Conservation (phyloP, 2,888 invertebrate genomes). For the Agonopterix arenella region DNA sequence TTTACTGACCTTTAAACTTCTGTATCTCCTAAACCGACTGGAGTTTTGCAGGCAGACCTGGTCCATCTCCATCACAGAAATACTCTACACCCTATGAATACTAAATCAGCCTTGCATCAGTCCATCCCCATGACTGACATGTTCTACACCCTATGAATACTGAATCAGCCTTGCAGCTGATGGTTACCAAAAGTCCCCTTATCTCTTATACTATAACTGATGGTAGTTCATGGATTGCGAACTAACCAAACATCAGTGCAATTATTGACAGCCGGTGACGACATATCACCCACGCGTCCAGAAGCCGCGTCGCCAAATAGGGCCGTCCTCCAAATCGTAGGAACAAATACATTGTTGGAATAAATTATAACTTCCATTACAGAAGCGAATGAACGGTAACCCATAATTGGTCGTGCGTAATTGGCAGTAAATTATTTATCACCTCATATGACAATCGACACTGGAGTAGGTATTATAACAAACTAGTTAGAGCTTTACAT, state of each 20-base stretch:
- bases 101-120: too few relatives aligned
- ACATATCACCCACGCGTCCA: constrained; percentile 48
- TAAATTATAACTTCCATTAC: constrained; percentile 52
- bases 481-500: constrained; percentile 17
- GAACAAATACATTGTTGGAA: constrained; percentile 31
- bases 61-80: too few relatives aligned
- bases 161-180: too few relatives aligned
- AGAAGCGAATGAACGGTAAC: constrained; percentile 45
- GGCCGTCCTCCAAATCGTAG: constrained; percentile 26
- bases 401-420: constrained; percentile 29
- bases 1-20: too few relatives aligned
- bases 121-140: too few relatives aligned
- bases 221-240: not conserved
- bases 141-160: too few relatives aligned
- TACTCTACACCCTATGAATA: too few relatives aligned
- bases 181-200: too few relatives aligned
- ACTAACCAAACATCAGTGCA: constrained; percentile 28
- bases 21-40: too few relatives aligned
- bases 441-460: constrained; percentile 13
- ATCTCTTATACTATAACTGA: too few relatives aligned
- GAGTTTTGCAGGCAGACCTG: too few relatives aligned
- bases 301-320: constrained; percentile 37
- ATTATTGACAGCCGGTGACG: constrained; percentile 41
- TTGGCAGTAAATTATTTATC: constrained; percentile 26
- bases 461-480: not conserved